A percentile compares a stretch with the other conserved stretches of the same genome.
Conservation (phyloP, 2,888 invertebrate genomes). For the Lasius platythorax region DNA sequence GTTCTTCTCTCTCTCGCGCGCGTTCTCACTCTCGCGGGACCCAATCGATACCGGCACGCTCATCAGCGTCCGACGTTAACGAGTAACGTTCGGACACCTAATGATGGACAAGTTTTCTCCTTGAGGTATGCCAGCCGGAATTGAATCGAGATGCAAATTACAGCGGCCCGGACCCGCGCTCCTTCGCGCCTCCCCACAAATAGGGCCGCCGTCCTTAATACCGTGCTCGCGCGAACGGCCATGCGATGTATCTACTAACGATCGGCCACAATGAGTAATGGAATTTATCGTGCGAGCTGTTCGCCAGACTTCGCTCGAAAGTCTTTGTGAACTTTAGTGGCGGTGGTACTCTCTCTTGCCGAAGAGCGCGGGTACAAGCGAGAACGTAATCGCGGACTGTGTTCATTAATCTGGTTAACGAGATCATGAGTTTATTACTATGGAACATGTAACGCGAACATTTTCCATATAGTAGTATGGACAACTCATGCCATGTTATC, state of each 20-base stretch:
- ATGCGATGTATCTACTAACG: constrained; percentile 60
- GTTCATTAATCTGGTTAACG: constrained; percentile 53
- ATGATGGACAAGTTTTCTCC: constrained; percentile 63
- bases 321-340: constrained; percentile 48
- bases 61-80: constrained; percentile 59
- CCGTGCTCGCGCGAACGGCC: constrained; percentile 39
- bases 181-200: constrained; percentile 44
- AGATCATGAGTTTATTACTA: constrained; percentile 47
- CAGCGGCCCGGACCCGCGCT: constrained; percentile 47
- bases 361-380: background rate
- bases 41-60: constrained; percentile 60
- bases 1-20: background rate
- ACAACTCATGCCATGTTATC: constrained; percentile 12
- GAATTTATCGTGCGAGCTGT: constrained; percentile 54
- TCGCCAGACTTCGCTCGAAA: constrained; percentile 38
- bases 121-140: constrained; percentile 66
- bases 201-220: constrained; percentile 48
- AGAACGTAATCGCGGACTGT: constrained; percentile 20
- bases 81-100: constrained; percentile 62
- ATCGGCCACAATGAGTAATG: constrained; percentile 66
- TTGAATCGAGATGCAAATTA: constrained; percentile 76
- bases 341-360: background rate
- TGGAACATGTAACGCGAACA: constrained; percentile 32
- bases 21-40: background rate
- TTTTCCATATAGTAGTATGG: background rate